Conservation (phyloP, 2,888 invertebrate genomes). For the Eustalomyia histrio region DNA sequence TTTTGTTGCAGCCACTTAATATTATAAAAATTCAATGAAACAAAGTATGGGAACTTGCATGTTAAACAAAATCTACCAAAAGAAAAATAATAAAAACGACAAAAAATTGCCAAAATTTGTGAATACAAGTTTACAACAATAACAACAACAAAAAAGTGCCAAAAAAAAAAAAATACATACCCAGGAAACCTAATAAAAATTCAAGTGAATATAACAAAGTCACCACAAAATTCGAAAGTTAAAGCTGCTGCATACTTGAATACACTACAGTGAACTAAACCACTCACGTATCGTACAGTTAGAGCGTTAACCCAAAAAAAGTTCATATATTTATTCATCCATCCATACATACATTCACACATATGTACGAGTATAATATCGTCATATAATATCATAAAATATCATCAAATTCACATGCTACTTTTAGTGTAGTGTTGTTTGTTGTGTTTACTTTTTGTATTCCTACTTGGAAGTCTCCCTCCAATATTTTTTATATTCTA, state of each 20-base stretch:
- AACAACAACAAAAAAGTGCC: slow-evolving; percentile 18
- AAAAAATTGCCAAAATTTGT: slow-evolving; percentile 52
- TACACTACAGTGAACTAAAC: slow-evolving; percentile 6
- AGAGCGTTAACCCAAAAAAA: slow-evolving; percentile 32
- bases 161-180: slow-evolving; percentile 29
- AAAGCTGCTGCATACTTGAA: slow-evolving; percentile 31
- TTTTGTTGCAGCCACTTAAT: slow-evolving; percentile 58
- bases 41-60: slow-evolving; percentile 58
- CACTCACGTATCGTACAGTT: neutral
- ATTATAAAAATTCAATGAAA: slow-evolving; percentile 46
- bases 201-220: slow-evolving; percentile 56
- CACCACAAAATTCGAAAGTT: slow-evolving; percentile 66
- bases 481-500: slow-evolving; percentile 27
- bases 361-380: neutral
- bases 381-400: slow-evolving; percentile 47
- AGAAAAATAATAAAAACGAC: slow-evolving; percentile 20
- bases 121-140: slow-evolving; percentile 34
- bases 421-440: slow-evolving; percentile 29
- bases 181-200: slow-evolving; percentile 61
- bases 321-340: neutral
- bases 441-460: neutral
- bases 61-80: slow-evolving; percentile 39
- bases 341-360: slow-evolving; percentile 15
- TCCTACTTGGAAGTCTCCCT: neutral
- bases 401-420: slow-evolving; percentile 61